Evolutionary conservation across 2,113 vertebrate species (phyloP).

Genomic region (Neodontobutis hainanensis): DNA sequence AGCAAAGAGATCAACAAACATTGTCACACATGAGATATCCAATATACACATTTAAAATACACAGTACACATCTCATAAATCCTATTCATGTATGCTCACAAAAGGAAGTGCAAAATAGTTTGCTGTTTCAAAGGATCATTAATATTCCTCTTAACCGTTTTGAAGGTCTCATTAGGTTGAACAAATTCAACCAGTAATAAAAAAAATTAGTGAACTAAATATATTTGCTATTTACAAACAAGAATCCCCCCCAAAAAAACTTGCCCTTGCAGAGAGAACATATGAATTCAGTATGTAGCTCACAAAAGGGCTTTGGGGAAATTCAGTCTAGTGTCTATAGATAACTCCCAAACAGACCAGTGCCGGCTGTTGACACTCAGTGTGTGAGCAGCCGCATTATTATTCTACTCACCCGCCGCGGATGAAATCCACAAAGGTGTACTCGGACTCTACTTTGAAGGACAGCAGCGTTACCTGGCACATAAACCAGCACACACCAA

Average conservation of each 20-base stretch:
- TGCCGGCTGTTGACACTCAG: slow-evolving; percentile 20
- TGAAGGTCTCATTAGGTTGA: slow-evolving; percentile 40
- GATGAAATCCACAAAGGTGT: slow-evolving; percentile 98
- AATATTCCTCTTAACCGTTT: slow-evolving; percentile 18
- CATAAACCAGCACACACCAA: slow-evolving; percentile 16
- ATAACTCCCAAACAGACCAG: slow-evolving; percentile 4
- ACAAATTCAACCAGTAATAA: slow-evolving; percentile 50
- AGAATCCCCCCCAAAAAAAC: slow-evolving; percentile 17
- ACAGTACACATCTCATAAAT: too few species aligned
- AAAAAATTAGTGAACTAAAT: slow-evolving; percentile 54
- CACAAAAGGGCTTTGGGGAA: slow-evolving; percentile 10
- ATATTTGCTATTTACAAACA: slow-evolving; percentile 37
- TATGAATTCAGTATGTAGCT: slow-evolving; percentile 22
- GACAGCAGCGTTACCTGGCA: slow-evolving; percentile 94
- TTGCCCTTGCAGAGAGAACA: neutral
- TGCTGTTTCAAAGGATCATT: slow-evolving; percentile 29
- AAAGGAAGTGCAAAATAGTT: neutral
- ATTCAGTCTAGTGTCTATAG: slow-evolving; percentile 11
- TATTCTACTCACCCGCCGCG: slow-evolving; percentile 92
- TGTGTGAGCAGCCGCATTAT: slow-evolving; percentile 35
- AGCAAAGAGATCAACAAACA: slow-evolving; percentile 3
- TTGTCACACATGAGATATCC: neutral
- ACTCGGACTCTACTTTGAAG: slow-evolving; percentile 96
- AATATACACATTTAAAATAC: neutral
- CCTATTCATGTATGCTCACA: neutral